Base-by-base conservation (phyloP, 1,140 invertebrate genomes). In the Galleria mellonella region DNA sequence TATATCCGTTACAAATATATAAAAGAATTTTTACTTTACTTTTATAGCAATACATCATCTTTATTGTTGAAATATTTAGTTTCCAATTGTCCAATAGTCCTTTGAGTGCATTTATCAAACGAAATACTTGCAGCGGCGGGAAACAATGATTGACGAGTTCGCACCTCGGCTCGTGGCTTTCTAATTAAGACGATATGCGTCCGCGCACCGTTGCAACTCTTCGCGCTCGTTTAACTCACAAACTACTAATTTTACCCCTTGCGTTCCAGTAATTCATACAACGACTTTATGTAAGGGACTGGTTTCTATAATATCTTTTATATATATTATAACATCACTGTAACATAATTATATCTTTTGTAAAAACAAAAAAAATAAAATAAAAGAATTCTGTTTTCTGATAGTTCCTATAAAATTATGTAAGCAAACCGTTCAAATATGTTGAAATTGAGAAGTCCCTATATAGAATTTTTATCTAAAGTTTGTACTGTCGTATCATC, bases 71-170 rank as follows among this genome's bases (percentile, higher is more conserved):
- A 23, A 23, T 3, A 23, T 23, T 2, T 23, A 3, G 17, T 23
- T 23, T 23, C 17, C 2, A 23, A 23, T 23, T 39, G 46, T 33
- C 51, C 62, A 72, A 79, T 77, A 62, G 71, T 52, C 58, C 76
- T 62, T 74, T 57, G 49, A 48, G 58, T 40, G 63, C 58, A 74
- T 72, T 56, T 60, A 76, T 77, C 72, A 69, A 64, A 62, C 57
- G 55, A 62, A 55, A 50, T 23, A 3, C 17, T 23, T 23, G 63
- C 47, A 44, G 32, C 42, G 42, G 61, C 14, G 52, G 63, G 71
- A 61, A 81, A 76, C 77, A 79, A 79, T 82, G 79, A 83, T 83
- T 74, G 72, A 83, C 75, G 77, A 78, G 67, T 84, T 84, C 73
- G 75, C 81, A 84, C 81, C 81, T 82, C 78, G 66, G 47, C 51